Evolutionary conservation across 1,140 invertebrate species (phyloP).

Genomic region (Parasteatoda tepidariorum): DNA sequence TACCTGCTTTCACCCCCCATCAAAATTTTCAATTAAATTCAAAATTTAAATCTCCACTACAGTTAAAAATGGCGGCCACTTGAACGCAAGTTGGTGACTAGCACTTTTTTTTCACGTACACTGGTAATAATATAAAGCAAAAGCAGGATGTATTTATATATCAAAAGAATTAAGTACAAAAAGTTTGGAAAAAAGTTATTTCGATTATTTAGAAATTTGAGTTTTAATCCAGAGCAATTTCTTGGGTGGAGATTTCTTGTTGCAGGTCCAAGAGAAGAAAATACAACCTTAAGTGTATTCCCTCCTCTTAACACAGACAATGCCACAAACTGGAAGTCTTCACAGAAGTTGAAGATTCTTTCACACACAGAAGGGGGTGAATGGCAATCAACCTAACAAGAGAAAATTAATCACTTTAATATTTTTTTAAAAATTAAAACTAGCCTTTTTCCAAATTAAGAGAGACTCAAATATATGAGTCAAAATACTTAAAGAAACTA

Average conservation of each 20-base stretch:
- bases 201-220: conserved; percentile 36
- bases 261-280: conserved; percentile 24
- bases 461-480: no score
- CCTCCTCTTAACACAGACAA: conserved; percentile 43
- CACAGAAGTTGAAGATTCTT: conserved; percentile 44
- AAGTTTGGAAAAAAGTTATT: conserved; percentile 33
- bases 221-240: conserved; percentile 38
- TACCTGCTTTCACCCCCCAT: conserved; percentile 55
- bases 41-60: conserved; percentile 35
- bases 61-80: conserved; percentile 24
- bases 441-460: no score
- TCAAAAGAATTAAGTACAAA: conserved; percentile 60
- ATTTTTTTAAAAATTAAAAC: not conserved
- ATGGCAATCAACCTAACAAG: conserved; percentile 51
- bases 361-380: conserved; percentile 49
- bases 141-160: conserved; percentile 47
- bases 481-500: no score
- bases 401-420: not conserved
- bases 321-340: conserved; percentile 59
- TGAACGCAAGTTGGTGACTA: conserved; percentile 51
- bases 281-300: not conserved
- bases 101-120: conserved; percentile 37
- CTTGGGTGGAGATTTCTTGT: conserved; percentile 35
- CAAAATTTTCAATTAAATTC: conserved; percentile 15
- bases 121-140: conserved; percentile 3